Base-by-base conservation (phyloP, 2,113 vertebrate species). In the Aviceda subcristata region DNA sequence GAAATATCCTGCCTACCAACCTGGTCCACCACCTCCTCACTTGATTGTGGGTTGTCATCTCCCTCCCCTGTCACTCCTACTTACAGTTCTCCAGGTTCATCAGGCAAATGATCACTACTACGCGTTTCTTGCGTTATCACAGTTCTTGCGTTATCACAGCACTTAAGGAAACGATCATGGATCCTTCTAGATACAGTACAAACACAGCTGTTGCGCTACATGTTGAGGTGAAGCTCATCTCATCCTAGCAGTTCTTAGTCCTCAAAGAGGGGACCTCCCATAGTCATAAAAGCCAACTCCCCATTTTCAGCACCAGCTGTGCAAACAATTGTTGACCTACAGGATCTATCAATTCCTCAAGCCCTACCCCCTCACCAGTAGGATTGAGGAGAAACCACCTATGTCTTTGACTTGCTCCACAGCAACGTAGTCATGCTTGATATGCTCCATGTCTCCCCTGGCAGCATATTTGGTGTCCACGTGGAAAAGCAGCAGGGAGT, bases 391-490 rank as follows among this genome's bases (percentile, higher is more conserved):
- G 41, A 69, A 81, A 64, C 10, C 15, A 59, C 12, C 21, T 3
- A 10, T 27, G 69, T 15, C 56, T 53, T 60, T 90, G 63, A 32
- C 38, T 64, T 3, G 0, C 38, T 68, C 62, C 39, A 36, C 43
- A 32, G 46, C 60, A 43, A 32, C 3, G 19, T 2, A 32, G 23
- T 46, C 32, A n/a, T 4, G 13, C 13, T 50, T 27, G 32, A 50
- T 10, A 67, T 0, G 1, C 22, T 60, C 53, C 16, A 29, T 1
- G 11, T 46, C 45, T 69, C 15, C 43, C 17, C 69, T 73, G 24
- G 27, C 36, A 60, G 46, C 21, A 39, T n/a, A 4, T 0, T 5
- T 30, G 23, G 27, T 45, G 19, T 29, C 19, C 27, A 9, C 1
- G 3, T 12, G 34, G 38, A 45, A 51, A 19, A 63, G 68, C 41